Evolutionary conservation across 37 sponge, comb jelly and placozoan genomes (phyloP).

Genomic region (Amphimedon queenslandica): DNA sequence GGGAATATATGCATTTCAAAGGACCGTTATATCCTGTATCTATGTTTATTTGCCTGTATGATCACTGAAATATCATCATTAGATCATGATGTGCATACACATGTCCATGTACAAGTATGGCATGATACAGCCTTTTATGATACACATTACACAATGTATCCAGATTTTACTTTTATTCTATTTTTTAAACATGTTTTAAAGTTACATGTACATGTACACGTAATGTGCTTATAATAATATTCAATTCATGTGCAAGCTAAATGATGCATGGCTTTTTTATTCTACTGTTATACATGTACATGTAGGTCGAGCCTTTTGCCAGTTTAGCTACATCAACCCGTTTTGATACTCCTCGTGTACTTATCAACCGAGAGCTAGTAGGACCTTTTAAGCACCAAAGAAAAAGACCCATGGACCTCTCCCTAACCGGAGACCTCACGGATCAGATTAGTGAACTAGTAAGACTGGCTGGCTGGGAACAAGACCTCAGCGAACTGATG

Average conservation of each 20-base stretch:
- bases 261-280: too few species aligned
- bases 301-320: constrained; percentile 91
- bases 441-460: constrained; percentile 44
- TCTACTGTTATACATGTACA: constrained; percentile 13
- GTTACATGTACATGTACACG: constrained; percentile 1
- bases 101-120: too few species aligned
- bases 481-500: constrained; percentile 39
- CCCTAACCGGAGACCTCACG: constrained; percentile 65
- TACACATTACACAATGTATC: too few species aligned
- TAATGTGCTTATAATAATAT: too few species aligned
- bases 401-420: constrained; percentile 53
- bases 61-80: too few species aligned
- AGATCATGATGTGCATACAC: too few species aligned
- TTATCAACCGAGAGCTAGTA: constrained; percentile 86
- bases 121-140: too few species aligned
- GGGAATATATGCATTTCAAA: too few species aligned
- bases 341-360: constrained; percentile 58
- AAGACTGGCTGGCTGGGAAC: constrained; percentile 55
- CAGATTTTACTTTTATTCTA: too few species aligned
- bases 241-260: too few species aligned
- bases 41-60: background rate
- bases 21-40: too few species aligned
- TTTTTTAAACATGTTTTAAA: too few species aligned
- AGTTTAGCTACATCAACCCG: constrained; percentile 64
- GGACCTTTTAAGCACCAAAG: constrained; percentile 64